phyloP scores from a whole-genome alignment of 2,797 vertebrate genomes.

The Adelosebastes latens region DNA sequence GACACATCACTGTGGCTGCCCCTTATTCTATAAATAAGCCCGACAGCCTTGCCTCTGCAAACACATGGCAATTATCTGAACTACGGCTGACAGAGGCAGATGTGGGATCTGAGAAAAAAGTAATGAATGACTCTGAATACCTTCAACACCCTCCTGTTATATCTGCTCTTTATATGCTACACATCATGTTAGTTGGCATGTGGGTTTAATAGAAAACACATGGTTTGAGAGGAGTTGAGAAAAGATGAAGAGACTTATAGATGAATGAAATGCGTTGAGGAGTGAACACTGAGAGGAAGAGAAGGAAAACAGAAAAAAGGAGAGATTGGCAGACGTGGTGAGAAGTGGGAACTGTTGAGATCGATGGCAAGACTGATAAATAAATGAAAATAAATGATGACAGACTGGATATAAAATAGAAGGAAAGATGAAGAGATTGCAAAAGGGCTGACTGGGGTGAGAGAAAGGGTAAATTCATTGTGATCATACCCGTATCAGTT shows the following conservation, averaged over 20 bases:
- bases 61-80: constrained; percentile 18
- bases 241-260: background rate
- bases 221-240: background rate
- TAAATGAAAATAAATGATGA: constrained; percentile 12
- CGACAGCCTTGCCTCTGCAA: background rate
- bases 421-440: constrained; percentile 4
- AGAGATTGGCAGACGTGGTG: background rate
- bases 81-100: constrained; percentile 21
- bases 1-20: constrained; percentile 4
- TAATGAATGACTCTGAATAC: constrained; percentile 16
- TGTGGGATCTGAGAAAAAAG: background rate
- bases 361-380: background rate
- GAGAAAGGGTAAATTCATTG: background rate
- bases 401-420: constrained; percentile 11
- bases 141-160: background rate
- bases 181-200: background rate
- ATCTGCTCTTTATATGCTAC: constrained; percentile 15
- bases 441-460: constrained; percentile 7
- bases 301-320: background rate
- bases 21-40: background rate
- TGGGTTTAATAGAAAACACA: background rate
- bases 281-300: background rate
- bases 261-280: background rate
- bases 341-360: constrained; percentile 5
- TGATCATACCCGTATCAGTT: background rate